A percentile compares a stretch with the other conserved stretches of the same genome.
Evolutionary conservation across 2,888 invertebrate species (phyloP).

Genomic region (Latrodectus hesperus): DNA sequence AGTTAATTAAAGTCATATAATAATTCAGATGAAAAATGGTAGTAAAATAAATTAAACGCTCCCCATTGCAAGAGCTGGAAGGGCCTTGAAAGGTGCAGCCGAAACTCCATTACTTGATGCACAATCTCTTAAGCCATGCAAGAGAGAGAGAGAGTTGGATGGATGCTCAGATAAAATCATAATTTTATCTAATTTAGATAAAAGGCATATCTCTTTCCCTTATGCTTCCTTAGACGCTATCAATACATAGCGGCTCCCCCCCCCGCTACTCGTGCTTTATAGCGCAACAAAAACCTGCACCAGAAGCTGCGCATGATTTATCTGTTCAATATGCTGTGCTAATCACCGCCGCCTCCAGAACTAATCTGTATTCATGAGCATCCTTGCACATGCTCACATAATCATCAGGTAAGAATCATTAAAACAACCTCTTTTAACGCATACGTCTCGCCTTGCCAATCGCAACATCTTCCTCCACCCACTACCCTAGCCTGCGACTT

Average conservation of each 20-base stretch:
- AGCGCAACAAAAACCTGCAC: not conserved
- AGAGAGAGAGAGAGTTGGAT: no score
- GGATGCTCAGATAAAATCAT: not conserved
- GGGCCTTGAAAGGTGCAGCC: no score
- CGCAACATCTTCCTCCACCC: conserved; percentile 8
- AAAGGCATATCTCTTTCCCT: no score
- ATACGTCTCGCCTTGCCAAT: conserved; percentile 3
- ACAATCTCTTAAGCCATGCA: no score
- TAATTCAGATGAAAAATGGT: no score
- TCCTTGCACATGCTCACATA: conserved; percentile 11
- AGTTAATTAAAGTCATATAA: no score
- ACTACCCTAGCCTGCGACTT: not conserved
- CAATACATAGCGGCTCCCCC: not conserved
- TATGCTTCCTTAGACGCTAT: no score
- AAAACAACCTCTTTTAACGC: conserved; percentile 27
- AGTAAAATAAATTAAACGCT: no score
- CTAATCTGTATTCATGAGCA: conserved; percentile 58
- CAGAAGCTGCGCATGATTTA: conserved; percentile 17
- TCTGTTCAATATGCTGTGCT: conserved; percentile 35
- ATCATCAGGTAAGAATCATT: conserved; percentile 59
- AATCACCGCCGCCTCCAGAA: conserved; percentile 39
- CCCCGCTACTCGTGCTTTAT: no score
- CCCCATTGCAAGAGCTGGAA: no score
- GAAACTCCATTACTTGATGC: no score
- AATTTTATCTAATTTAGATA: conserved; percentile 1